Evolutionary conservation across 2,888 invertebrate genomes (phyloP).

Genomic region (Limenitis camilla): DNA sequence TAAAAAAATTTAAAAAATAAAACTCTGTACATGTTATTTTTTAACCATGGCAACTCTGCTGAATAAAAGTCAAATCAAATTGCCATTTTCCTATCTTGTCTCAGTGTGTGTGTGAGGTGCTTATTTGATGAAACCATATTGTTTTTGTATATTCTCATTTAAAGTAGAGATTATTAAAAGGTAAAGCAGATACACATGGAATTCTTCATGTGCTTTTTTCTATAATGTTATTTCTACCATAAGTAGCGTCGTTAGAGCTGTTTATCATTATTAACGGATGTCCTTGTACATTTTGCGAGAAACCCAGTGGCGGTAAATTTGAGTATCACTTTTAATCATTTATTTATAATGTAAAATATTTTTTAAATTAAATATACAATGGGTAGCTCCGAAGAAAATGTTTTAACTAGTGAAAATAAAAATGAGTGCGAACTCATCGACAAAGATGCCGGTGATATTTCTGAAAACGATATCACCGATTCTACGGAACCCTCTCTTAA

Average conservation of each 20-base stretch:
- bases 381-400: slow-evolving; percentile 61
- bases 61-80: slow-evolving; percentile 41
- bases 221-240: slow-evolving; percentile 19
- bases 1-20: not conserved
- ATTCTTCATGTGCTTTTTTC: slow-evolving; percentile 10
- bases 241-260: slow-evolving; percentile 60
- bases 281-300: slow-evolving; percentile 69
- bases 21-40: slow-evolving; percentile 2
- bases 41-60: slow-evolving; percentile 19
- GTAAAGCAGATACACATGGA: not conserved
- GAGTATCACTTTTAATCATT: slow-evolving; percentile 41
- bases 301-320: slow-evolving; percentile 69
- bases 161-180: slow-evolving; percentile 8
- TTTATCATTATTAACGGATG: slow-evolving; percentile 72
- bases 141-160: slow-evolving; percentile 30
- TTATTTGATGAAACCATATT: slow-evolving; percentile 30
- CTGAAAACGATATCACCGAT: slow-evolving; percentile 48
- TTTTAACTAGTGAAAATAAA: slow-evolving; percentile 39
- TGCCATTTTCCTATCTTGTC: slow-evolving; percentile 43
- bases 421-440: slow-evolving; percentile 39
- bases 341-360: slow-evolving; percentile 43
- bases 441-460: slow-evolving; percentile 48
- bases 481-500: slow-evolving; percentile 43
- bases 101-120: slow-evolving; percentile 36
- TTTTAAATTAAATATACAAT: slow-evolving; percentile 41